These are phyloP conservation scores for Lerista edwardsae DNA, from an alignment of 2,797 vertebrate genomes.

Conservation along the genomic window DNA sequence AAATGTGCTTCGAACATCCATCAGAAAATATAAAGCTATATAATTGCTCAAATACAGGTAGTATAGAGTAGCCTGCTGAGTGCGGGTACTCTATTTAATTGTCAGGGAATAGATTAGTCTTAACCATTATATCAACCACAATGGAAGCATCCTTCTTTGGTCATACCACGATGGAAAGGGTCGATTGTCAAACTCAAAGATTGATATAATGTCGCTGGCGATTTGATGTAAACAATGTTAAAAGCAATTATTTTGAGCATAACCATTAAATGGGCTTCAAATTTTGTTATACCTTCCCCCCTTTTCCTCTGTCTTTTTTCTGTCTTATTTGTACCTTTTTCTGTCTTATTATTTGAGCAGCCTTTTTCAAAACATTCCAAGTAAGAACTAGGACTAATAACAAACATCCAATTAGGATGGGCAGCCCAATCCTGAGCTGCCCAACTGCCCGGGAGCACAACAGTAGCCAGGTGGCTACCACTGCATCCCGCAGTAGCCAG, in stretches of 20 bases:
- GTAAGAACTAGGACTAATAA: background rate
- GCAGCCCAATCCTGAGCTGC: too few species aligned
- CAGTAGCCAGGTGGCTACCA: too few species aligned
- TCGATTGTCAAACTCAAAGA: background rate
- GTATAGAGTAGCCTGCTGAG: background rate
- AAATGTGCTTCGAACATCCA: background rate
- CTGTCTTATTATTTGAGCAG: background rate
- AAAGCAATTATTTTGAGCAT: background rate
- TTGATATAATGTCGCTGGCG: background rate
- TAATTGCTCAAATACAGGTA: background rate
- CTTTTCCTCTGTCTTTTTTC: background rate
- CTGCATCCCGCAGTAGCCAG: too few species aligned
- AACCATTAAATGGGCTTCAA: background rate
- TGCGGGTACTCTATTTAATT: background rate
- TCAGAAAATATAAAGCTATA: constrained; percentile 4
- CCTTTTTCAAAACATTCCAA: background rate
- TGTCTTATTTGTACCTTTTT: background rate
- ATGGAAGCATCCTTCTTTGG: background rate
- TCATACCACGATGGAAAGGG: background rate
- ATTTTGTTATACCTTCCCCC: background rate
- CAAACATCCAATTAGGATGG: background rate
- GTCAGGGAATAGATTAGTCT: background rate
- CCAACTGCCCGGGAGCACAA: too few species aligned
- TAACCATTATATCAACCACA: background rate
- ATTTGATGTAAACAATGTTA: background rate